Evolutionary conservation across 2,888 invertebrate species (phyloP).

Genomic region (Drosophila fungiperda): DNA sequence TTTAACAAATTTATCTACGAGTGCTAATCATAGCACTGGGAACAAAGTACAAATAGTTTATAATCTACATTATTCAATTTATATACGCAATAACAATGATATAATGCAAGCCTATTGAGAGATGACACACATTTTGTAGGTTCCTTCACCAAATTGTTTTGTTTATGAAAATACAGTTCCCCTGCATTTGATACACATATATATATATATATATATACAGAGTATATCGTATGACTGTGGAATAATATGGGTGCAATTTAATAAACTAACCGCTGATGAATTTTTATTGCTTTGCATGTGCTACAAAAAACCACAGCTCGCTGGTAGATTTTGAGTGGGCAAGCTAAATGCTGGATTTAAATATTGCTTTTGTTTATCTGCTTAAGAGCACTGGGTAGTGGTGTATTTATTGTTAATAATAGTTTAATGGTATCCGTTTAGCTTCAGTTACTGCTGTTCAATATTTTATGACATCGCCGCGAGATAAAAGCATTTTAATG

Average conservation of each 20-base stretch:
- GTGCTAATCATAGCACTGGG: background rate
- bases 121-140: slow-evolving; percentile 43
- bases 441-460: slow-evolving; percentile 12
- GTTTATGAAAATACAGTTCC: slow-evolving; percentile 49
- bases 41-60: background rate
- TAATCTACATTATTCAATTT: background rate
- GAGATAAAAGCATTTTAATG: slow-evolving; percentile 74
- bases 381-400: slow-evolving; percentile 12
- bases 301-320: background rate
- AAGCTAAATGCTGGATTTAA: slow-evolving; percentile 19
- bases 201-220: background rate
- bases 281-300: slow-evolving; percentile 46
- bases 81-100: slow-evolving; percentile 9
- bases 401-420: slow-evolving; percentile 12
- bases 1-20: background rate
- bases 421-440: slow-evolving; percentile 1
- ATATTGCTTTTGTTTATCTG: background rate
- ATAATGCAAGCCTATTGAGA: slow-evolving; percentile 28
- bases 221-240: slow-evolving; percentile 21
- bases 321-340: slow-evolving; percentile 2
- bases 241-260: slow-evolving; percentile 57
- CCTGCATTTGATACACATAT: slow-evolving; percentile 9
- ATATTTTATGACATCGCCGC: slow-evolving; percentile 27
- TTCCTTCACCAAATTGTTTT: slow-evolving; percentile 48
- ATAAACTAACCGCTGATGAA: slow-evolving; percentile 47